Evolutionary conservation across 2,797 vertebrate species (phyloP), one percentile per base, ranked within the genome.

Genomic region (Huso huso): DNA sequence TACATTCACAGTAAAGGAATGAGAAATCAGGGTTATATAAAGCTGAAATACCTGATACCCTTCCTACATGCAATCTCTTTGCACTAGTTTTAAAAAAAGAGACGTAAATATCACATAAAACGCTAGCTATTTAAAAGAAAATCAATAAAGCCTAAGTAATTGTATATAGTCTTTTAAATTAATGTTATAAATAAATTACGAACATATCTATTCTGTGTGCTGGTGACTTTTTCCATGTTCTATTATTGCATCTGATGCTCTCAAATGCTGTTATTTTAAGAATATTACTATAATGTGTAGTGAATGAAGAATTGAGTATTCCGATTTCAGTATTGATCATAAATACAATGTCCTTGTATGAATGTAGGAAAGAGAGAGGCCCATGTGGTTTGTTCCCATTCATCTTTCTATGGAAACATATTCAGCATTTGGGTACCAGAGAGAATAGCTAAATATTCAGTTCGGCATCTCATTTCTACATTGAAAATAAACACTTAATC

Each of bases 201-300:
- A 15, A 9, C 12, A 59, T 53, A 10, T 48, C 18, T 10, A 48
- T 62, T 37, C 7, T 37, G 7, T 63, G 10, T 57, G 82, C 79
- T 76, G 73, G 59, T 51, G 66, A 68, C 71, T 53, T 66, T 72
- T 58, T 86, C 78, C 84, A 79, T 85, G 86, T 89, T 87, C 85
- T 88, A 87, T 75, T 77, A 80, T 91, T 87, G 75, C 80, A 76
- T 83, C 75, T 81, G 77, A 80, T 75, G 70, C 83, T 81, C 79
- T 75, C 81, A 78, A 85, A 77, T 79, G 81, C 76, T 86, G 80
- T 82, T 90, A 87, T 90, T 86, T 70, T 72, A 84, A 77, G 74
- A 76, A 60, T 37, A 65, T 69, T 69, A 69, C 68, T 72, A 71
- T 62, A 75, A 72, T 73, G 71, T 64, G 61, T 50, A 50, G 68